Percentiles rank a stretch among this genome's conserved stretches.
Evolutionary conservation across 1,140 invertebrate genomes (phyloP).

Genomic region (Nymphalis io): DNA sequence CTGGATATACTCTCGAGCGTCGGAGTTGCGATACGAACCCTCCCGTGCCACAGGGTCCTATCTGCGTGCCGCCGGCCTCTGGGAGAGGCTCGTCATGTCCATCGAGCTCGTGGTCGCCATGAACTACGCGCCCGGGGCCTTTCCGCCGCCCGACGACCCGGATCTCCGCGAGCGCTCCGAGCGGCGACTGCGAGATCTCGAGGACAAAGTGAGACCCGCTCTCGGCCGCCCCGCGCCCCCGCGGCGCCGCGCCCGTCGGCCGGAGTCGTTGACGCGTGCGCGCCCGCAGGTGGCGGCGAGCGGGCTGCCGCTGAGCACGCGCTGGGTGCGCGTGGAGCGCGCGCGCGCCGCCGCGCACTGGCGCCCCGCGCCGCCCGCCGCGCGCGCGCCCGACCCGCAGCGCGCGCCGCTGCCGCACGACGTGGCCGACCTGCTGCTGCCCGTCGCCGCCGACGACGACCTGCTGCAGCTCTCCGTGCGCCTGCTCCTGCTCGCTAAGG

Average conservation of each 20-base stretch:
- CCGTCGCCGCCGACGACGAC: constrained; percentile 23
- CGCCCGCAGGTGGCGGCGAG: constrained; percentile 36
- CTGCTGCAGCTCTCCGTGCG: constrained; percentile 5
- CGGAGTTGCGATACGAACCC: not conserved
- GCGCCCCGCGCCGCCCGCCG: constrained; percentile 34
- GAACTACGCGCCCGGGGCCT: constrained; percentile 46
- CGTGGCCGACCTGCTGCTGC: constrained; percentile 55
- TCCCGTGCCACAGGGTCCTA: constrained; percentile 34
- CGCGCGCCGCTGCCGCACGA: constrained; percentile 53
- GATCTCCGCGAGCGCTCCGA: constrained; percentile 34
- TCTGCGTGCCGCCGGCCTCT: constrained; percentile 55
- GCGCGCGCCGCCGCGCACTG: constrained; percentile 56
- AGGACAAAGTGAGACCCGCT: constrained; percentile 48
- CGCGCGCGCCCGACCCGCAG: constrained; percentile 45
- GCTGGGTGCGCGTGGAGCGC: constrained; percentile 65
- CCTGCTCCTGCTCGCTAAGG: constrained; percentile 32
- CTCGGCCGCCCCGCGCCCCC: too few species aligned
- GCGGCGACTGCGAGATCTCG: constrained; percentile 37
- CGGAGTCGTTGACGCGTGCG: too few species aligned
- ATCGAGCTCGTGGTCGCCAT: constrained; percentile 56
- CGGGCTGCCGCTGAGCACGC: constrained; percentile 56
- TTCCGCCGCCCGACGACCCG: constrained; percentile 39
- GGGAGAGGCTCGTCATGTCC: constrained; percentile 60
- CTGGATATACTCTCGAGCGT: not conserved
- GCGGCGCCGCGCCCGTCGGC: too few species aligned